Conservation (phyloP, 2,888 invertebrate species). For the Tenthredo notha region DNA sequence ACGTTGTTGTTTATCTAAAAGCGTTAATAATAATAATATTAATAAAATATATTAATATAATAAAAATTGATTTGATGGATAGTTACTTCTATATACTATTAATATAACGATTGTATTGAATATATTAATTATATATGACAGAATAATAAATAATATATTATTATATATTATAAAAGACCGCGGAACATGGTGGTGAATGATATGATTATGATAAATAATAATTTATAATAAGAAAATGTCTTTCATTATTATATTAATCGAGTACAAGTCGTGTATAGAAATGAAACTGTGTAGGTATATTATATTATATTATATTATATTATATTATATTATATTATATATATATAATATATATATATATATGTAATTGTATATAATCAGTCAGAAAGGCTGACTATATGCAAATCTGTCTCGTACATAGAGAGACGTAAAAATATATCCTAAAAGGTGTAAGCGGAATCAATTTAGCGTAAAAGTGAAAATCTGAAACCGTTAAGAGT, state of each 20-base stretch:
- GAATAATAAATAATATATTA: slow-evolving; percentile 21
- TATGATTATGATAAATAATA: slow-evolving; percentile 56
- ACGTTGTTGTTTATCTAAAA: background rate
- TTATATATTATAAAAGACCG: slow-evolving; percentile 18
- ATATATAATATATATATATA: slow-evolving; percentile 59
- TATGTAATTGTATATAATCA: slow-evolving; percentile 54
- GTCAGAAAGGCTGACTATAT: slow-evolving; percentile 2
- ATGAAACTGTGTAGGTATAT: slow-evolving; percentile 59
- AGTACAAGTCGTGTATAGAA: slow-evolving; percentile 66
- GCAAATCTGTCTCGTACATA: background rate
- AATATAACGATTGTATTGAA: background rate
- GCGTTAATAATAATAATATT: slow-evolving; percentile 16
- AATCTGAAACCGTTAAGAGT: background rate
- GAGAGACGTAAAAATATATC: slow-evolving; percentile 52
- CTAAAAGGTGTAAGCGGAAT: slow-evolving; percentile 50
- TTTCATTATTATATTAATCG: slow-evolving; percentile 73
- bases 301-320: slow-evolving; percentile 55
- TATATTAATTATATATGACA: background rate
- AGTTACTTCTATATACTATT: slow-evolving; percentile 4
- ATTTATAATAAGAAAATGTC: slow-evolving; percentile 72
- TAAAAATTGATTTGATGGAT: slow-evolving; percentile 23
- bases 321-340: slow-evolving; percentile 58
- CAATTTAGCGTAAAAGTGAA: slow-evolving; percentile 46
- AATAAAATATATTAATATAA: background rate
- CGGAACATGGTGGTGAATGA: slow-evolving; percentile 28